phyloP scores from a whole-genome alignment of 2,797 vertebrate genomes.

The Lepus oiostolus region DNA sequence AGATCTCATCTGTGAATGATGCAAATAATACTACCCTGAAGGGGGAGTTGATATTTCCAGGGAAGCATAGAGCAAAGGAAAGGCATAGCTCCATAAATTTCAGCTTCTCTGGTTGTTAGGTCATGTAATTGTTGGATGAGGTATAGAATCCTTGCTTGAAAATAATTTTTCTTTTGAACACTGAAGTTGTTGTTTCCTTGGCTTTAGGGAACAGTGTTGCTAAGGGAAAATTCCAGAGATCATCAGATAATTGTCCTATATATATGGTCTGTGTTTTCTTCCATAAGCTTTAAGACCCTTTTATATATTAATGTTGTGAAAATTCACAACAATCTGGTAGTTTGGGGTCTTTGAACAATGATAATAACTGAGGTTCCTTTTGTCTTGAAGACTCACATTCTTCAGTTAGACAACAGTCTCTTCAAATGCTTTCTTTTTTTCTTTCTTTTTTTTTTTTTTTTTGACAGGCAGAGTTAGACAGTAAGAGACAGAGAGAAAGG shows the following conservation, averaged over 20 bases:
- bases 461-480: too few relatives aligned
- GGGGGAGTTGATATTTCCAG: conserved; percentile 2
- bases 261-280: conserved; percentile 16
- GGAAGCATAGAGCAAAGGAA: conserved; percentile 6
- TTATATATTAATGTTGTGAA: not conserved
- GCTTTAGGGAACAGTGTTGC: not conserved
- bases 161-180: conserved; percentile 24
- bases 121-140: not conserved
- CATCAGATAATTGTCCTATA: not conserved
- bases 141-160: conserved; percentile 31
- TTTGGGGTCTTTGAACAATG: conserved; percentile 3
- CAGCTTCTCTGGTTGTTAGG: not conserved
- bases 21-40: not conserved
- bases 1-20: not conserved
- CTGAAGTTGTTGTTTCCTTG: conserved; percentile 30
- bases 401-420: not conserved
- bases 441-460: not conserved
- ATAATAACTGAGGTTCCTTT: not conserved
- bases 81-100: not conserved
- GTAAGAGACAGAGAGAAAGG: too few relatives aligned
- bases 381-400: not conserved
- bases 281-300: not conserved
- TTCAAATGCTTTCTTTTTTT: not conserved
- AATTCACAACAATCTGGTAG: conserved; percentile 2
- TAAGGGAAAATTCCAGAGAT: not conserved